Base-by-base conservation (phyloP, 2,113 vertebrate genomes). In the Etia nguti region DNA sequence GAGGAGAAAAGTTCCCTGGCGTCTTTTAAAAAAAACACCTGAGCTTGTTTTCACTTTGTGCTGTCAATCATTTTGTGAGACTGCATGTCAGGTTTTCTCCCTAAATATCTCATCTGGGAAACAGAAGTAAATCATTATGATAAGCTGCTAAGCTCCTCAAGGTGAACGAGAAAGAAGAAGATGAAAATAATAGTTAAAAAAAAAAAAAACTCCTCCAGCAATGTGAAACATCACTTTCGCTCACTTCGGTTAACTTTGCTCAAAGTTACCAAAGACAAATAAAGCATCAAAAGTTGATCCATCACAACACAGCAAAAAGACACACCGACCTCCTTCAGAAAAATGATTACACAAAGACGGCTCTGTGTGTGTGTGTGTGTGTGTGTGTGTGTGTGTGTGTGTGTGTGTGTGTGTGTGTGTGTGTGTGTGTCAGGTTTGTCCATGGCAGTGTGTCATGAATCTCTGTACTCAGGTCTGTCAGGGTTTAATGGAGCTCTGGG, bases 401-500 rank as follows among this genome's bases (percentile, higher is more conserved):
- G 31, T 31, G 31, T 6, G 73, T 43, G 73, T 50, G 84, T 80
- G 77, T 56, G 82, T 36, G 34, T 36, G 34, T 31, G 4, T 13
- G 55, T 56, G 13, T 89, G 20, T 81, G 26, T 81, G 60, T 2
- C 88, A 96, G 96, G 96, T 84, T 89, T 97, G n/a, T 96, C 96
- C 4, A 3, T 96, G 92, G 93, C 95, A 0, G 95, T 96, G 62
- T 83, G 60, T 75, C 94, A 92, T 52, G 80, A 46, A 1, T 91
- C 10, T 7, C 89, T 97, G 46, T 97, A 97, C 85, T 90, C 94
- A 0, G 96, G 96, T 6, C 87, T 96, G 29, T 92, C 92, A 0
- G 93, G 96, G 1, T 97, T 97, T 84, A 97, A 97, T 26, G 95
- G 96, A 10, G 95, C 96, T 60, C 92, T 97, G 77, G 95, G 95